Evolutionary conservation across 2,113 vertebrate genomes (phyloP).

Genomic region (Anarhynchus alexandrinus): DNA sequence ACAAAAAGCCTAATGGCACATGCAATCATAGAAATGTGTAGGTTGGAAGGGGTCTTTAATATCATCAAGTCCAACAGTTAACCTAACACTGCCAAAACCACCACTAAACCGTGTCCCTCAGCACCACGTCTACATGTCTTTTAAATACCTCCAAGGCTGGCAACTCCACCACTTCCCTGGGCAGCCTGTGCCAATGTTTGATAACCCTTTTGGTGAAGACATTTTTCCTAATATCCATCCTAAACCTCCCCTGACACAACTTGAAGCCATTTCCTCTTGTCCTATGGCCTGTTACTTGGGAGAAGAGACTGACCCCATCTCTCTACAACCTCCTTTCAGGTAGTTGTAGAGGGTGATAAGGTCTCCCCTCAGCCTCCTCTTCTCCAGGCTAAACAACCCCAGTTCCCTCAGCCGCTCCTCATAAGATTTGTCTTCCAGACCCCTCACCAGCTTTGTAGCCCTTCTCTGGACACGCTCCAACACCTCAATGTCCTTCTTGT

Average conservation of each 20-base stretch:
- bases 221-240: background rate
- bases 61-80: background rate
- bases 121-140: background rate
- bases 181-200: background rate
- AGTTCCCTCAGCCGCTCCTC: background rate
- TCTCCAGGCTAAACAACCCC: background rate
- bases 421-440: no score
- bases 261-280: background rate
- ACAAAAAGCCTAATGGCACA: no score
- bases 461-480: background rate
- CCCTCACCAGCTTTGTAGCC: background rate
- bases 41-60: background rate
- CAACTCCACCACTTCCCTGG: background rate
- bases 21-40: no score
- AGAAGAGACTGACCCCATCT: background rate
- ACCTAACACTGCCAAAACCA: background rate
- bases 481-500: background rate
- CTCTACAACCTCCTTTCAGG: background rate
- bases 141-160: background rate
- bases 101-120: background rate
- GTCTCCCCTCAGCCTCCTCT: background rate
- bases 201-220: background rate
- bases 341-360: accelerated
- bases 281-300: background rate
- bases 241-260: background rate